Evolutionary conservation across 1,140 invertebrate species (phyloP).

Genomic region (Drosophila miranda): DNA sequence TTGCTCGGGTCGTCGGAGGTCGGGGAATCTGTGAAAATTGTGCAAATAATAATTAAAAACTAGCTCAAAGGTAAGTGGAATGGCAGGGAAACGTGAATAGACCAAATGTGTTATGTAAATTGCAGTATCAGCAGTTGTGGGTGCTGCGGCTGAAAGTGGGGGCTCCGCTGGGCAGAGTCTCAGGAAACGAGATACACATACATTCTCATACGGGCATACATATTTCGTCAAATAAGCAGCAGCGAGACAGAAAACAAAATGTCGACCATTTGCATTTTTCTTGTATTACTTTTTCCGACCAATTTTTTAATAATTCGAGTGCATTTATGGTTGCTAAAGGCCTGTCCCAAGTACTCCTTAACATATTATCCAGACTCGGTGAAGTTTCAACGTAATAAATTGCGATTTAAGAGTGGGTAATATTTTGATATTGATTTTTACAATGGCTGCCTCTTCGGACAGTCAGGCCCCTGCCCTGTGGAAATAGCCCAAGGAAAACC

Average conservation of each 20-base stretch:
- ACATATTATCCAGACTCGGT: neutral
- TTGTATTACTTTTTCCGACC: conserved; percentile 48
- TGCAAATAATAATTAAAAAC: conserved; percentile 46
- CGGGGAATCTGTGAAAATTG: conserved; percentile 67
- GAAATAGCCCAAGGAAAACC: conserved; percentile 19
- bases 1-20: too few relatives aligned
- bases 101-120: too few relatives aligned
- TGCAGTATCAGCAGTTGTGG: too few relatives aligned
- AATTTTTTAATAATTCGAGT: conserved; percentile 23
- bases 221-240: conserved; percentile 65
- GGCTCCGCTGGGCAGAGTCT: conserved; percentile 51
- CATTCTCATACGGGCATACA: conserved; percentile 1
- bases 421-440: conserved; percentile 72
- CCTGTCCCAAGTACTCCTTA: too few relatives aligned
- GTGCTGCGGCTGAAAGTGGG: conserved; percentile 12
- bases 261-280: conserved; percentile 72
- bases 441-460: conserved; percentile 49
- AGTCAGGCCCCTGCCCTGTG: neutral
- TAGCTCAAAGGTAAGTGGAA: conserved; percentile 31
- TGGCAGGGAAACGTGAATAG: too few relatives aligned
- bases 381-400: conserved; percentile 6
- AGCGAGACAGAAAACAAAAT: conserved; percentile 80
- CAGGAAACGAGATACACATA: conserved; percentile 57
- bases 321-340: conserved; percentile 5
- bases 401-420: conserved; percentile 32